Base-by-base conservation (phyloP, 2,888 invertebrate species). In the Masnerella sp. region DNA sequence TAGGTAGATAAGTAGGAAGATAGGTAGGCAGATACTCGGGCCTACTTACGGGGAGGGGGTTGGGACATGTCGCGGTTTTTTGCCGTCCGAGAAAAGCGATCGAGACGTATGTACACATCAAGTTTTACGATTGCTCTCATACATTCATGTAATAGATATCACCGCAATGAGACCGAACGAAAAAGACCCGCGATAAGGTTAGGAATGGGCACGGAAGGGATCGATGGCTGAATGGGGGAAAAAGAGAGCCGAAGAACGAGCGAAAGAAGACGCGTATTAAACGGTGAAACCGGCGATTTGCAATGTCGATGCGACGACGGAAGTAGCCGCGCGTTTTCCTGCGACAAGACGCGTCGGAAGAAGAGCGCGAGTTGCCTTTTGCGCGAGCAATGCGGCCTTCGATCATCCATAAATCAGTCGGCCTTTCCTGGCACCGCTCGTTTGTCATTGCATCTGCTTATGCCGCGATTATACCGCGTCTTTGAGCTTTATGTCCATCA, bases 31-130 rank as follows among this genome's bases (percentile, higher is more conserved):
- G 65, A 70, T 61, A 64, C 32, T n/a, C n/a, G n/a, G n/a, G 61
- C 47, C 36, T 25, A 25, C 36, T 52, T n/a, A 43, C 20, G 15
- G 25, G 62, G 52, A n/a, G 34, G 54, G 56, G 56, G 65, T 58
- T 54, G 72, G 73, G 74, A 71, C 77, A 76, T 78, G 79, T 78
- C 72, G 67, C 71, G 38, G 70, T 56, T 73, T 78, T 77, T 77
- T 75, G 62, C 69, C 74, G 58, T 69, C 54, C 82, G 79, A 83
- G 83, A 83, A 84, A 84, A 84, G 84, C 80, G 77, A 77, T 83
- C 84, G 83, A 84, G 84, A 86, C 81, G 83, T 84, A 84, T 85
- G 85, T 85, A 85, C 84, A 85, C 84, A 83, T 86, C 85, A 82
- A 81, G 83, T 82, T 84, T 84, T 83, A 83, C 85, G 84, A 85